Percentiles rank a stretch among this genome's conserved stretches.
These are phyloP conservation scores for Suncus etruscus DNA, from an alignment of 2,113 vertebrate species.

Conservation along the genomic window DNA sequence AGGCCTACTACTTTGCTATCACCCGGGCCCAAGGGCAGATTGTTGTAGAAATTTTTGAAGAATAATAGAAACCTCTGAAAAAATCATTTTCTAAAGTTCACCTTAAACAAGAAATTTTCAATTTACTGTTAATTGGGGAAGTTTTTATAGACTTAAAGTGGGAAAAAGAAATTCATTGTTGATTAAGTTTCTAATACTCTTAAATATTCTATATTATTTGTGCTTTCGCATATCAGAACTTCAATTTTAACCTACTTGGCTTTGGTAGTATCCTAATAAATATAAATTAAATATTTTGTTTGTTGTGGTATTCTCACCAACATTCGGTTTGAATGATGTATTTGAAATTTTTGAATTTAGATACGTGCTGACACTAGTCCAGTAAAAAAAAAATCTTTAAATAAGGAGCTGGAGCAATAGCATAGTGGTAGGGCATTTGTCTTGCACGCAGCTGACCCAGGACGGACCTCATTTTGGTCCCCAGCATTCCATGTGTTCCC, in stretches of 20 bases:
- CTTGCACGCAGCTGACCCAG: too few species aligned
- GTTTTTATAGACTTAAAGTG: not conserved
- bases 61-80: slow-evolving; percentile 2
- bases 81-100: slow-evolving; percentile 42
- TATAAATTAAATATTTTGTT: slow-evolving; percentile 3
- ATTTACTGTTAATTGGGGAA: not conserved
- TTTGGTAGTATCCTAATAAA: slow-evolving; percentile 44
- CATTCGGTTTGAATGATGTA: slow-evolving; percentile 4
- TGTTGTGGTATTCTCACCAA: slow-evolving; percentile 20
- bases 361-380: slow-evolving; percentile 10
- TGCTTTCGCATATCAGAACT: not conserved
- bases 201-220: not conserved
- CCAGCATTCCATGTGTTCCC: too few species aligned
- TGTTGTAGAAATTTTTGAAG: not conserved
- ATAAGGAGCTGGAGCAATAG: not conserved
- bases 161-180: slow-evolving; percentile 26
- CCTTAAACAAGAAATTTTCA: slow-evolving; percentile 6
- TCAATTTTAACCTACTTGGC: not conserved
- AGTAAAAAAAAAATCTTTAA: not conserved
- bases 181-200: not conserved
- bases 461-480: too few species aligned
- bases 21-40: not conserved
- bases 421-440: too few species aligned
- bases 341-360: slow-evolving; percentile 17
- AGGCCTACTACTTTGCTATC: too few species aligned